Evolutionary conservation across 2,113 vertebrate genomes (phyloP).

Genomic region (Pedetes capensis): DNA sequence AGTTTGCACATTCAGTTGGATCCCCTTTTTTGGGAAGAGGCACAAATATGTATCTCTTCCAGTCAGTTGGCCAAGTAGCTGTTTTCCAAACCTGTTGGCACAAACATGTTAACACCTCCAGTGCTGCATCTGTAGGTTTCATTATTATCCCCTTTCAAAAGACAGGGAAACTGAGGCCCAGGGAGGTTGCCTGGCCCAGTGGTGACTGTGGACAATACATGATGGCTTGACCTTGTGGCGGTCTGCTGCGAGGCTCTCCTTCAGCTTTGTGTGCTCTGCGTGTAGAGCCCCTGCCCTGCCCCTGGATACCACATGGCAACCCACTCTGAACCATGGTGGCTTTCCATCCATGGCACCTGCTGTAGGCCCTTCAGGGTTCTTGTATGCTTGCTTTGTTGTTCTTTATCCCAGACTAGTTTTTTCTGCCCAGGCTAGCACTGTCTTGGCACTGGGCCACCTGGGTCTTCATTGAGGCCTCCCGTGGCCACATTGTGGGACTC

Average conservation of each 20-base stretch:
- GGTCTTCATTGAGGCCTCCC: background rate
- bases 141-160: background rate
- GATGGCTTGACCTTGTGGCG: background rate
- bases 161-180: background rate
- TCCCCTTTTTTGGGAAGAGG: too few species aligned
- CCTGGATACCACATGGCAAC: rapidly evolving
- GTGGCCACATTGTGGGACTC: background rate
- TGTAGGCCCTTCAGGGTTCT: background rate
- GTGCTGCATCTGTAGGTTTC: too few species aligned
- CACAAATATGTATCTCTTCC: too few species aligned
- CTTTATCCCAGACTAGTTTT: slow-evolving; percentile 58
- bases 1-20: too few species aligned
- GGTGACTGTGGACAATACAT: background rate
- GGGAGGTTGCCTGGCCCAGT: background rate
- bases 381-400: background rate
- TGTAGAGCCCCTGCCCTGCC: background rate
- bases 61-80: too few species aligned
- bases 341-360: background rate
- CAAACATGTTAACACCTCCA: too few species aligned
- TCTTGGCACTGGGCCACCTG: background rate
- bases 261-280: background rate
- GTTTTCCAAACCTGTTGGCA: too few species aligned
- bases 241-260: background rate
- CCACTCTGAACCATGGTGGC: background rate
- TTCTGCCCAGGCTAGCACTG: slow-evolving; percentile 4